Base-by-base conservation (phyloP, 2,888 invertebrate species). In the Heteromurus nitidus region DNA sequence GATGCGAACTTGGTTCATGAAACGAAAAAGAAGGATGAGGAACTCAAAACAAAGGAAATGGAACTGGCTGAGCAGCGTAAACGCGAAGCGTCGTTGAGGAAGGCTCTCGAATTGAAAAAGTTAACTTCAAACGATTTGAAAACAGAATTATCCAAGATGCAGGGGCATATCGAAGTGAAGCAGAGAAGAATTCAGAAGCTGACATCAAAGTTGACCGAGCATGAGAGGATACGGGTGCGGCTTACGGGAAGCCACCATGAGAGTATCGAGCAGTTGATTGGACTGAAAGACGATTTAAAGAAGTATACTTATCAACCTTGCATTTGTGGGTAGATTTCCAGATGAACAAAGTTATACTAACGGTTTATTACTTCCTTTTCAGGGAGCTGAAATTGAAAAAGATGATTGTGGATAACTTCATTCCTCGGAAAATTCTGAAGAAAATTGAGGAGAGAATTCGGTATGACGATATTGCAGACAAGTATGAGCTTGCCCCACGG, bases 101-200 rank as follows among this genome's bases (percentile, higher is more conserved):
- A 98, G 90, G 93, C 94, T 88, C 91, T 99, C 73, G 98, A 98
- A 88, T 91, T 95, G 87, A 96, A 98, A 89, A 98, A 99, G 89
- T 96, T 98, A 89, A 95, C 94, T 20, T 95, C 96, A 18, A 91
- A 95, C 67, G 97, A 95, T 88, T 93, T 98, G 72, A 94, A 95
- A 75, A 96, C 95, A 88, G 97, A 97, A 0, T 98, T 96, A 88
- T 93, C 95, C 7, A 95, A 94, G 70, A 90, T 99, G 76, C 97
- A 98, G 88, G 97, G 98, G 89, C 98, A 99, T 90, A 97, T 98
- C 1, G 99, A 99, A 88, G 93, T 96, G 75, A 99, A 99, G 90
- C 95, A 97, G 30, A 95, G 95, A 88, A 96, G 97, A 89, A 90
- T 98, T 72, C 95, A 96, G 88, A 96, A 97, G 90, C 92, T 98